Percentiles rank a stretch among this genome's conserved stretches.
phyloP scores from a whole-genome alignment of 2,797 vertebrate genomes.

The Sorex maritimensis region DNA sequence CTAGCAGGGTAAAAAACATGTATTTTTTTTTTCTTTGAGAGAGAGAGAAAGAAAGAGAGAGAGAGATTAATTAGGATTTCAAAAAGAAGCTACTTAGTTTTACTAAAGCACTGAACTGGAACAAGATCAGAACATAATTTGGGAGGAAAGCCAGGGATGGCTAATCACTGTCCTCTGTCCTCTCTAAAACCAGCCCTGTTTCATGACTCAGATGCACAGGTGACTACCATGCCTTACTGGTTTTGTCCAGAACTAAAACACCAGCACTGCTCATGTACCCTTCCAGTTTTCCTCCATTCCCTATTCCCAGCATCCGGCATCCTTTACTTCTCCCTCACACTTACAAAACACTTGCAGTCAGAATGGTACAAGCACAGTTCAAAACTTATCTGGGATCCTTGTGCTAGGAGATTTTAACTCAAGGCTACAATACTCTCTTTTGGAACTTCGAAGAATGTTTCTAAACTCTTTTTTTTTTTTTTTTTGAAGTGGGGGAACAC shows the following conservation, averaged over 20 bases:
- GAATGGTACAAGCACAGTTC: background rate
- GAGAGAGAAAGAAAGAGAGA: no score
- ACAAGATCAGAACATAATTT: background rate
- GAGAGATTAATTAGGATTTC: background rate
- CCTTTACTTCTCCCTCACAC: background rate
- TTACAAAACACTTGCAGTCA: background rate
- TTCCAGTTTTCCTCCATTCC: background rate
- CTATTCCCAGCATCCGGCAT: background rate
- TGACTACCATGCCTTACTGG: background rate
- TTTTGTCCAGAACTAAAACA: background rate
- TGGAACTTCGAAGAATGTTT: background rate
- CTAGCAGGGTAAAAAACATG: background rate
- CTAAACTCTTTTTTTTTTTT: no score
- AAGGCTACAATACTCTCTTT: background rate
- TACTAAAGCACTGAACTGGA: slow-evolving; percentile 27
- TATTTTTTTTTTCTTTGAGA: no score
- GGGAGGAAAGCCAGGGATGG: background rate
- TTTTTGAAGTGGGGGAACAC: no score
- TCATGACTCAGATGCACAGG: background rate
- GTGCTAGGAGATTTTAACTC: background rate
- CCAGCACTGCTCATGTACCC: background rate
- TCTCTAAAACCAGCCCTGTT: slow-evolving; percentile 45
- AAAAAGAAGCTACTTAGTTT: background rate
- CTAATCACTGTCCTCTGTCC: background rate
- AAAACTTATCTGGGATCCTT: background rate